Percentiles rank a stretch among this genome's conserved stretches.
These are phyloP conservation scores for Halichoeres trimaculatus DNA, from an alignment of 2,113 vertebrate species.

Conservation along the genomic window DNA sequence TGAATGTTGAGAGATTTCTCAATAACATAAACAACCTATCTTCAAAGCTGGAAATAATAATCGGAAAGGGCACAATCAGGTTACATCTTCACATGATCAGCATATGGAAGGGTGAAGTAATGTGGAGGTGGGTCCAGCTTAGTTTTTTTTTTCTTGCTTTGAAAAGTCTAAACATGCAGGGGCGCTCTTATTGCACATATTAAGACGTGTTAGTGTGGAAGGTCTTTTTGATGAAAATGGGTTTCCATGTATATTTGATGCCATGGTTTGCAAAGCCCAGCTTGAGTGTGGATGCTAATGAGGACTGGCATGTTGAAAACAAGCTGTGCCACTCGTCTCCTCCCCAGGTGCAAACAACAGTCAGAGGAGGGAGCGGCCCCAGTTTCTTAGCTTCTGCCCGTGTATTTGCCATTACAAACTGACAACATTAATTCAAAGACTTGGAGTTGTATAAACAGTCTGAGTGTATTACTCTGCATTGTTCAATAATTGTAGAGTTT, in stretches of 20 bases:
- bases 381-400: slow-evolving; percentile 39
- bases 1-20: slow-evolving; percentile 42
- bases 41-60: slow-evolving; percentile 18
- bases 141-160: slow-evolving; percentile 37
- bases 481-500: background rate
- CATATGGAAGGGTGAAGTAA: too few relatives aligned
- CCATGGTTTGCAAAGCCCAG: slow-evolving; percentile 71
- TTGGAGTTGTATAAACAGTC: background rate
- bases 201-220: slow-evolving; percentile 60
- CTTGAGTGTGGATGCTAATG: slow-evolving; percentile 78
- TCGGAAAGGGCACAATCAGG: slow-evolving; percentile 12
- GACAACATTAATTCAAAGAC: slow-evolving; percentile 34
- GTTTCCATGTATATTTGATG: slow-evolving; percentile 83
- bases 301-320: slow-evolving; percentile 77
- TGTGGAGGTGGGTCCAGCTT: too few relatives aligned
- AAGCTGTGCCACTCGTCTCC: slow-evolving; percentile 68
- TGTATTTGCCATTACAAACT: slow-evolving; percentile 58
- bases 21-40: slow-evolving; percentile 7
- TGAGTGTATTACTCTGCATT: background rate
- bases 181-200: slow-evolving; percentile 65
- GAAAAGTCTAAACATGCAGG: slow-evolving; percentile 42
- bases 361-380: slow-evolving; percentile 42
- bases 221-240: slow-evolving; percentile 76
- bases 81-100: too few relatives aligned
- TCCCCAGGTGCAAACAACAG: slow-evolving; percentile 67